Percentiles rank a stretch among this genome's conserved stretches.
Evolutionary conservation across 2,888 invertebrate species (phyloP).

Genomic region (Omphaloscelis lunosa): DNA sequence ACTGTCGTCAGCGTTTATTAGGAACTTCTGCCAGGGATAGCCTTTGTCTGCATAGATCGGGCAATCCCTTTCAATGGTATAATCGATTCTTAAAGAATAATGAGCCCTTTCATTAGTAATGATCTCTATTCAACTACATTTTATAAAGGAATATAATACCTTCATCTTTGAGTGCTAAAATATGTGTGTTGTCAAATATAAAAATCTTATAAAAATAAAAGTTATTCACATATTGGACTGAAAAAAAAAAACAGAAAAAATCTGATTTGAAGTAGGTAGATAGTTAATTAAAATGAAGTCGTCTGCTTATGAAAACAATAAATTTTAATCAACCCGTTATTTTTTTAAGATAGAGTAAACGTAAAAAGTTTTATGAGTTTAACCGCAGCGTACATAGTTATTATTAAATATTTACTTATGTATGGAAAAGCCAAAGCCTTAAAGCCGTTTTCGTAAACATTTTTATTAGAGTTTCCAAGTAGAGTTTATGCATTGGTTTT

Average conservation of each 20-base stretch:
- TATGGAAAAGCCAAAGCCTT: slow-evolving; percentile 42
- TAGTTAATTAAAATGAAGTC: too few relatives aligned
- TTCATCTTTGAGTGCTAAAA: background rate
- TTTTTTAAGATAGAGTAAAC: background rate
- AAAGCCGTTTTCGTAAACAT: slow-evolving; percentile 73
- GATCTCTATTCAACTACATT: slow-evolving; percentile 35
- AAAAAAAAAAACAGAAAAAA: background rate
- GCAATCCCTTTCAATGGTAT: slow-evolving; percentile 59
- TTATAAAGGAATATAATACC: background rate
- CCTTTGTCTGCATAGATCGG: slow-evolving; percentile 65
- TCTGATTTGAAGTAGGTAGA: background rate
- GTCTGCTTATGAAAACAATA: background rate
- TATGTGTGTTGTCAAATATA: background rate
- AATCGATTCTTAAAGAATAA: slow-evolving; percentile 70
- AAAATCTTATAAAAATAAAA: background rate
- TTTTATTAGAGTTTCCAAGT: slow-evolving; percentile 73
- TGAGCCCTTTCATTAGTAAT: slow-evolving; percentile 67
- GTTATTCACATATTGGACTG: background rate
- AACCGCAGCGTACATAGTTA: background rate
- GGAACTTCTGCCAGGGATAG: slow-evolving; percentile 59
- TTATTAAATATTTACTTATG: slow-evolving; percentile 32
- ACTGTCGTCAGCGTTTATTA: slow-evolving; percentile 56
- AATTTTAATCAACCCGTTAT: background rate
- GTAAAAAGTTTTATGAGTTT: background rate
- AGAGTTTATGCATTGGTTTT: slow-evolving; percentile 74